These are phyloP conservation scores for Microplitis mediator DNA, from an alignment of 1,140 invertebrate genomes.

Conservation along the genomic window DNA sequence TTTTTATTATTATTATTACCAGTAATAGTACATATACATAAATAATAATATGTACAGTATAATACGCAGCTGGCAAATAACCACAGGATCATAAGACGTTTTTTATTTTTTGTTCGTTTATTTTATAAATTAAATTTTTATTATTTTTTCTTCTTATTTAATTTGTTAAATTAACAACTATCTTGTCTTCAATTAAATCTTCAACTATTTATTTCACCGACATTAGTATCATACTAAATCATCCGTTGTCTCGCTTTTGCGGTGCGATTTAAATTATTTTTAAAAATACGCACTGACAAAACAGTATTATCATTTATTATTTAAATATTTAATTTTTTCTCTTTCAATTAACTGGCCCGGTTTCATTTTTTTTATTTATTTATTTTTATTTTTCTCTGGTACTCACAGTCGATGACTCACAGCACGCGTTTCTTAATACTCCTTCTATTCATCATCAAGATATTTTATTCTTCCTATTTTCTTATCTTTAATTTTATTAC, in stretches of 20 bases:
- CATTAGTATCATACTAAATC: too few relatives aligned
- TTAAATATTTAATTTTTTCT: conserved; percentile 3
- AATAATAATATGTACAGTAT: conserved; percentile 37
- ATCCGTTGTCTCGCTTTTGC: too few relatives aligned
- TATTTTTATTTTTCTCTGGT: background rate
- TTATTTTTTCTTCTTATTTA: conserved; percentile 4
- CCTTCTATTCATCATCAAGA: background rate
- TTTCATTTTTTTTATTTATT: conserved; percentile 3
- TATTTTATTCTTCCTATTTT: background rate
- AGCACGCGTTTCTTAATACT: conserved; percentile 19
- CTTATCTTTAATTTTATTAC: background rate
- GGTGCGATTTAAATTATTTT: too few relatives aligned
- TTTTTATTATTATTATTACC: background rate
- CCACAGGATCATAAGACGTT: conserved; percentile 22
- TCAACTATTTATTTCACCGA: too few relatives aligned
- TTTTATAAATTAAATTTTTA: conserved; percentile 10
- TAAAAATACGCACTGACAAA: too few relatives aligned
- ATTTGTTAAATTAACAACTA: too few relatives aligned
- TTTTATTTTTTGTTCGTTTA: background rate
- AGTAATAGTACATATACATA: conserved; percentile 33
- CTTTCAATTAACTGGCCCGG: background rate
- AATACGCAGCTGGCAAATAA: conserved; percentile 31
- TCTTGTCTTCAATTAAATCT: background rate
- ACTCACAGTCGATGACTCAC: conserved; percentile 30
- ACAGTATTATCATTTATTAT: too few relatives aligned